phyloP scores from a whole-genome alignment of 2,888 invertebrate genomes.

The Trissolcus brochymenae region DNA sequence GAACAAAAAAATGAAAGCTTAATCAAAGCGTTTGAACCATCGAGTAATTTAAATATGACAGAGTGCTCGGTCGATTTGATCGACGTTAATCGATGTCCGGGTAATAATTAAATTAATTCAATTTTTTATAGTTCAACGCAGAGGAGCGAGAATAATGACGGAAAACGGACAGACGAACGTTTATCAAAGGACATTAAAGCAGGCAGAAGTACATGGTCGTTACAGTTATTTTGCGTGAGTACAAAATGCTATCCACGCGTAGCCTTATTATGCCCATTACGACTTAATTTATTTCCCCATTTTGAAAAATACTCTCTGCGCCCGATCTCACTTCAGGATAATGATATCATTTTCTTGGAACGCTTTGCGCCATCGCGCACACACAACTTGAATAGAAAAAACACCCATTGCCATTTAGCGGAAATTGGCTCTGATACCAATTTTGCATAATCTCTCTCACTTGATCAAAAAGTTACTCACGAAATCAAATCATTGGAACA shows the following conservation, averaged over 20 bases:
- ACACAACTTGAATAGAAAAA: constrained; percentile 27
- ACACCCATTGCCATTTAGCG: constrained; percentile 30
- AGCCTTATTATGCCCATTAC: constrained; percentile 69
- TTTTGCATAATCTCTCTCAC: constrained; percentile 32
- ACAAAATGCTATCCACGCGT: constrained; percentile 65
- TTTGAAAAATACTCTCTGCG: constrained; percentile 60
- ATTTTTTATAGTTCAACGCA: constrained; percentile 7
- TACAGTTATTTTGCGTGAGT: constrained; percentile 63
- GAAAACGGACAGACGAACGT: constrained; percentile 33
- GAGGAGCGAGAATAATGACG: constrained; percentile 11
- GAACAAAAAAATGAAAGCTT: neutral
- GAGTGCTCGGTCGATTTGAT: constrained; percentile 10
- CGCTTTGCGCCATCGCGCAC: constrained; percentile 59
- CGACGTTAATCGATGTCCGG: constrained; percentile 16
- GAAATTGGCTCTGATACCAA: constrained; percentile 33
- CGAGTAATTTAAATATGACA: constrained; percentile 38
- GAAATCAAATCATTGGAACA: constrained; percentile 19
- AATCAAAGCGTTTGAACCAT: constrained; percentile 21
- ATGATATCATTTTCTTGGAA: constrained; percentile 66
- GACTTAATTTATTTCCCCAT: constrained; percentile 70
- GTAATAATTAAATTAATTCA: constrained; percentile 47
- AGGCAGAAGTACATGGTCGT: constrained; percentile 61
- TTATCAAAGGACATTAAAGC: constrained; percentile 60
- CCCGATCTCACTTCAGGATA: constrained; percentile 56
- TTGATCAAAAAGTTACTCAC: constrained; percentile 23